Evolutionary conservation across 1,140 invertebrate genomes (phyloP).

Genomic region (Drosophila sucinea): DNA sequence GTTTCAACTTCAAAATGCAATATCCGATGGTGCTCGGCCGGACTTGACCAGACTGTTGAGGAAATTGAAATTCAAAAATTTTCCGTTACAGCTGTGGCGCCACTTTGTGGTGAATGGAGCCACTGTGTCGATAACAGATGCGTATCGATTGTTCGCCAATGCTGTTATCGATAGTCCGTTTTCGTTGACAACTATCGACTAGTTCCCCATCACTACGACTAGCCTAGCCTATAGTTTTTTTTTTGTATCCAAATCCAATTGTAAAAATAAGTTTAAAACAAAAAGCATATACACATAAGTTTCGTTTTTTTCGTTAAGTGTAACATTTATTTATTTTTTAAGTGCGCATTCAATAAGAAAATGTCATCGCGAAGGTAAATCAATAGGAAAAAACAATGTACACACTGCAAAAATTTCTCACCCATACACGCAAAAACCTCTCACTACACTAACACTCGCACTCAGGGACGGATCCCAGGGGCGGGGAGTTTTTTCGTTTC

Average conservation of each 20-base stretch:
- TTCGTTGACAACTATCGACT: slow-evolving; percentile 8
- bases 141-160: background rate
- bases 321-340: slow-evolving; percentile 77
- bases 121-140: background rate
- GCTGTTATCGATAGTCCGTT: background rate
- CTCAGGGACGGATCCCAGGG: slow-evolving; percentile 13
- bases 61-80: background rate
- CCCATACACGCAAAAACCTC: slow-evolving; percentile 16
- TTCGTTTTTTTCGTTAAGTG: slow-evolving; percentile 77
- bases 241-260: slow-evolving; percentile 71
- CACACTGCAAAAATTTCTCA: slow-evolving; percentile 35
- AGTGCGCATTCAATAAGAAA: slow-evolving; percentile 78
- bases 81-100: background rate
- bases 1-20: too few relatives aligned
- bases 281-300: slow-evolving; percentile 72
- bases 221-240: slow-evolving; percentile 59
- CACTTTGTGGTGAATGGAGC: background rate
- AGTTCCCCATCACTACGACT: slow-evolving; percentile 22
- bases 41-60: too few relatives aligned
- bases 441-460: slow-evolving; percentile 17
- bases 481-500: background rate
- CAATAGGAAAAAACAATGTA: slow-evolving; percentile 74
- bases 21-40: too few relatives aligned
- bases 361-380: slow-evolving; percentile 80
- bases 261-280: slow-evolving; percentile 72